phyloP scores from a whole-genome alignment of 1,140 invertebrate species.

The Paraescarpia echinospica region DNA sequence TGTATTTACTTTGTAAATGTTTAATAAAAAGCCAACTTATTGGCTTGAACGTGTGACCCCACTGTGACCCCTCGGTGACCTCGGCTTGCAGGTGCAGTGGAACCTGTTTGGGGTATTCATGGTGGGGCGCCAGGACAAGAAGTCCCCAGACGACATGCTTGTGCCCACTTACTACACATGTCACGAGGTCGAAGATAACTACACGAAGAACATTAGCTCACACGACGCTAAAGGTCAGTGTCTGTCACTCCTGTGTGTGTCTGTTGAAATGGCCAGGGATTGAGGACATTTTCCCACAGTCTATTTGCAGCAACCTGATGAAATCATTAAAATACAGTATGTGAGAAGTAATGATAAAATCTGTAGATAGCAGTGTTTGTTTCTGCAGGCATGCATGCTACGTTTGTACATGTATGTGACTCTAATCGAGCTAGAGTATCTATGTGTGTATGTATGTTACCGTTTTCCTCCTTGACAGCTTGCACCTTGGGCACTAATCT shows the following conservation, averaged over 20 bases:
- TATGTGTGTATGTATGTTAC: too few relatives aligned
- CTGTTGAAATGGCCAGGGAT: too few relatives aligned
- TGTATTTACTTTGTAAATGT: not conserved
- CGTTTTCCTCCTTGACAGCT: too few relatives aligned
- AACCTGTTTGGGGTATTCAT: slow-evolving; percentile 70
- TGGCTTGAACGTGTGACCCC: not conserved
- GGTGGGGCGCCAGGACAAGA: slow-evolving; percentile 20
- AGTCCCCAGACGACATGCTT: slow-evolving; percentile 31
- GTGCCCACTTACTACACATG: slow-evolving; percentile 73
- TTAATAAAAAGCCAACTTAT: not conserved
- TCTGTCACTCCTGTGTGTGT: not conserved
- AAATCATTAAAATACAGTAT: too few relatives aligned
- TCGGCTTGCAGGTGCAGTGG: slow-evolving; percentile 72
- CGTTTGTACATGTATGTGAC: too few relatives aligned
- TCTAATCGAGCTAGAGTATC: too few relatives aligned
- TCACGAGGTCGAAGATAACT: slow-evolving; percentile 78
- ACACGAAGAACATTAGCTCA: slow-evolving; percentile 71
- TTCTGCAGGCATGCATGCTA: too few relatives aligned
- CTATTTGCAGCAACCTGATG: too few relatives aligned
- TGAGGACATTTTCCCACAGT: too few relatives aligned
- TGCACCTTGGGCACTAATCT: too few relatives aligned
- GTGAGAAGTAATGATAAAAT: too few relatives aligned
- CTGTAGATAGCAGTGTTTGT: too few relatives aligned
- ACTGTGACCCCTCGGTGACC: not conserved
- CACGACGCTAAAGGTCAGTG: slow-evolving; percentile 67